Percentiles rank a stretch among this genome's conserved stretches.
Evolutionary conservation across 2,888 invertebrate species (phyloP).

Genomic region (Drosophila percnosoma): DNA sequence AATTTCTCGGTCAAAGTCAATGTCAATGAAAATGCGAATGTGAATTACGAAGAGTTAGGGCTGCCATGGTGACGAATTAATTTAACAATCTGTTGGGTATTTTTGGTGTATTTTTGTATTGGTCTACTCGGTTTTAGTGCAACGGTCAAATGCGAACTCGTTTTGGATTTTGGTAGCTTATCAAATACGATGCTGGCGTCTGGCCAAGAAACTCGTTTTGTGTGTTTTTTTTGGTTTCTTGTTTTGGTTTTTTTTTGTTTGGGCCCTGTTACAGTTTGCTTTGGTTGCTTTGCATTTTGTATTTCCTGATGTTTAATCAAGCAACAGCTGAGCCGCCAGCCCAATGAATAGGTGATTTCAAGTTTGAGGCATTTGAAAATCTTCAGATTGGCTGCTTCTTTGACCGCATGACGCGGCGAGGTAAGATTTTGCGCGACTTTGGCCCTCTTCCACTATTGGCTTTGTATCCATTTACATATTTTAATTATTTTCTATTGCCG

Average conservation of each 20-base stretch:
- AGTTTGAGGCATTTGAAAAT: conserved; percentile 23
- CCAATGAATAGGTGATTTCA: conserved; percentile 31
- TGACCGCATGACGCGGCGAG: conserved; percentile 43
- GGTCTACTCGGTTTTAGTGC: conserved; percentile 41
- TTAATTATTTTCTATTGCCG: conserved; percentile 54
- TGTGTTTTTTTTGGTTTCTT: conserved; percentile 6
- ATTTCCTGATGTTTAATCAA: conserved; percentile 76
- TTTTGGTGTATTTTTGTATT: conserved; percentile 16
- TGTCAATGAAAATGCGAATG: conserved; percentile 79
- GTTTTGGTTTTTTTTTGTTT: conserved; percentile 8
- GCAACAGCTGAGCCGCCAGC: conserved; percentile 36
- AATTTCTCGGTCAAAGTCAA: conserved; percentile 82
- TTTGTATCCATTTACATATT: conserved; percentile 72
- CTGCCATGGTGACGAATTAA: conserved; percentile 45
- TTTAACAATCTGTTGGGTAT: conserved; percentile 27
- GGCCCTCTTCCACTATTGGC: conserved; percentile 60
- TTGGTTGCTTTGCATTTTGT: conserved; percentile 71
- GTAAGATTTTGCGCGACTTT: conserved; percentile 70
- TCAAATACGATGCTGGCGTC: conserved; percentile 46
- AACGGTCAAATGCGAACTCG: conserved; percentile 64
- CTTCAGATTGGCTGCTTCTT: conserved; percentile 19
- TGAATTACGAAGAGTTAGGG: conserved; percentile 46
- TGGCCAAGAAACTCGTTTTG: conserved; percentile 60
- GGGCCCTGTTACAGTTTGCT: conserved; percentile 70
- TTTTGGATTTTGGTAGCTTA: conserved; percentile 46